Evolutionary conservation across 2,113 vertebrate genomes (phyloP).

Genomic region (Manacus vitellinus): DNA sequence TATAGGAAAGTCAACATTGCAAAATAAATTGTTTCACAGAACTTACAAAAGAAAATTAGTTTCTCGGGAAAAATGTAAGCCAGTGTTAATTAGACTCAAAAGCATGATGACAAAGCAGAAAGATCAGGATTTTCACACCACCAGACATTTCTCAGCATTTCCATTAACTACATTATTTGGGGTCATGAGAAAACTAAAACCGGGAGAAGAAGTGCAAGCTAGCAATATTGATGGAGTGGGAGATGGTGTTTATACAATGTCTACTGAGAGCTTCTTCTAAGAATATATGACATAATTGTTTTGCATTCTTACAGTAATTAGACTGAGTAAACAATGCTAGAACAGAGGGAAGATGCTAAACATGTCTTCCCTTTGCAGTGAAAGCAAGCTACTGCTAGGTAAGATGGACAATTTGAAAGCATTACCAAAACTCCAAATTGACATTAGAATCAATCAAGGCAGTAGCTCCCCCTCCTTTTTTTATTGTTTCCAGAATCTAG

Average conservation of each 20-base stretch:
- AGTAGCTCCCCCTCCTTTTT: not conserved
- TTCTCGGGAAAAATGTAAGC: not conserved
- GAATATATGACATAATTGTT: not conserved
- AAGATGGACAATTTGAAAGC: not conserved
- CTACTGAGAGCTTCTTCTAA: not conserved
- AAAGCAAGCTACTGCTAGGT: not conserved
- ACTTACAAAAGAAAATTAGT: not conserved
- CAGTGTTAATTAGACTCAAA: conserved; percentile 19
- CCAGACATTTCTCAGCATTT: not conserved
- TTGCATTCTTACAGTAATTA: not conserved
- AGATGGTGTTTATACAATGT: not conserved
- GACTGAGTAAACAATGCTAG: not conserved
- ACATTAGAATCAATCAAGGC: not conserved
- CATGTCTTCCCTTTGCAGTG: not conserved
- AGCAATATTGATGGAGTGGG: not conserved
- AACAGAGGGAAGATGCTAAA: not conserved
- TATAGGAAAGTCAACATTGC: not conserved
- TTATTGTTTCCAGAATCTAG: not conserved
- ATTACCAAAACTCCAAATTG: not conserved
- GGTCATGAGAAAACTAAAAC: not conserved
- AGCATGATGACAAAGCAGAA: not conserved
- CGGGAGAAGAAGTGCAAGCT: not conserved
- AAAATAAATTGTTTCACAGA: conserved; percentile 4
- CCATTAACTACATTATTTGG: not conserved
- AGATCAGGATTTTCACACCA: not conserved